A percentile compares a stretch with the other conserved stretches of the same genome.
Conservation (phyloP, 1,140 invertebrate species). For the Gryon sp. region DNA sequence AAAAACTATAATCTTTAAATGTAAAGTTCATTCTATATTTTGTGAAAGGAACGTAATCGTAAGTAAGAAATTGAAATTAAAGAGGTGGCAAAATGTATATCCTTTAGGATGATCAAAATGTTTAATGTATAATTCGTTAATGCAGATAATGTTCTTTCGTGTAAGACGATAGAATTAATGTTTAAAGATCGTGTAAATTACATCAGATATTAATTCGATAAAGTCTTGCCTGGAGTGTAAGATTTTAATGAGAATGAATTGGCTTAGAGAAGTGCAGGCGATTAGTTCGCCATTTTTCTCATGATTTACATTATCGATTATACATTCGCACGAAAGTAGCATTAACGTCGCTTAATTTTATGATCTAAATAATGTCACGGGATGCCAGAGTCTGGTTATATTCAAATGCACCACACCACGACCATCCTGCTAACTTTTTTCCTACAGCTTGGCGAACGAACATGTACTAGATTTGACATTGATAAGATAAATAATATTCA, state of each 20-base stretch:
- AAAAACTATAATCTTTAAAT: too few species aligned
- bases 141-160: constrained; percentile 31
- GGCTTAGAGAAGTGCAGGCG: constrained; percentile 32
- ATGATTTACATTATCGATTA: constrained; percentile 64
- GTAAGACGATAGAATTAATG: constrained; percentile 58
- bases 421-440: constrained; percentile 34
- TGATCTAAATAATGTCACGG: constrained; percentile 59
- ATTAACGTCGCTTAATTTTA: constrained; percentile 53
- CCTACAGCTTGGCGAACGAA: constrained; percentile 6
- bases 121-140: constrained; percentile 43
- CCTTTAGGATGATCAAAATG: too few species aligned
- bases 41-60: too few species aligned
- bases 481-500: constrained; percentile 53
- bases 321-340: constrained; percentile 57
- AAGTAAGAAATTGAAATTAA: too few species aligned
- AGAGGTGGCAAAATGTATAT: too few species aligned
- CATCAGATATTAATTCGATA: constrained; percentile 56
- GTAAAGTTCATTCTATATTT: too few species aligned
- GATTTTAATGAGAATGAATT: constrained; percentile 58
- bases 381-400: constrained; percentile 45
- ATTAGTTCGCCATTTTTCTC: constrained; percentile 55
- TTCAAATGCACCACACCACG: constrained; percentile 28
- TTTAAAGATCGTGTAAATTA: constrained; percentile 53
- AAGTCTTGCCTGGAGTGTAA: constrained; percentile 50
- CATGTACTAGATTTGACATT: constrained; percentile 44